Evolutionary conservation across 2,113 vertebrate species (phyloP), one percentile per base, ranked within the genome.

Genomic region (Stegostoma tigrinum): DNA sequence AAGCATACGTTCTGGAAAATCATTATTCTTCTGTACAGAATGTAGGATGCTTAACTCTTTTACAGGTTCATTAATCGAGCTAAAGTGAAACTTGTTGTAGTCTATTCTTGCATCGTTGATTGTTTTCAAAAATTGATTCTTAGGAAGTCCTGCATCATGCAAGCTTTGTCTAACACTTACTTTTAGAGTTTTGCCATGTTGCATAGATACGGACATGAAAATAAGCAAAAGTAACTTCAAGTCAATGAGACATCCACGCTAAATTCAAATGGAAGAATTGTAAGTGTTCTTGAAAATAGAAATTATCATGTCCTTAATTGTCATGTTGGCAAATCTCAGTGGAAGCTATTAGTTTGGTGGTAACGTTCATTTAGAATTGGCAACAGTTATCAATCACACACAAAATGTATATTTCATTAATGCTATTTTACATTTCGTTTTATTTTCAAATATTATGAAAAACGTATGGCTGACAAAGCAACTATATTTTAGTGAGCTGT

Each of bases 401-500:
- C 48, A 30, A 38, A 8, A 23, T 95, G 38, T 17, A 72, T 95
- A 72, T 95, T 95, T 48, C 64, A 94, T 23, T 38, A 19, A 93
- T 93, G 89, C 2, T 93, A 23, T 66, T n/a, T 93, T 61, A 93
- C 61, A 23, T 24, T 89, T 89, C 86, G 61, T 89, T 89, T 64
- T 93, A 75, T 30, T 64, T 66, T 93, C 89, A 93, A 93, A 93
- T 66, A 93, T 93, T 55, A 89, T 89, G 38, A 93, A 93, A 93
- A 38, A 66, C 66, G 64, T 38, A 93, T 93, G 61, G n/a, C 38
- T 66, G 61, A 23, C 61, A 93, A 64, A 38, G 61, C 66, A 93
- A n/a, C 15, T 34, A 64, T 91, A 91, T 61, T 91, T 64, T 91
- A 17, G 27, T n/a, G 21, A 6, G 14, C 19, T 90, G 87, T 90